Base-by-base conservation (phyloP, 2,797 vertebrate genomes). In the Melanogrammus aeglefinus region DNA sequence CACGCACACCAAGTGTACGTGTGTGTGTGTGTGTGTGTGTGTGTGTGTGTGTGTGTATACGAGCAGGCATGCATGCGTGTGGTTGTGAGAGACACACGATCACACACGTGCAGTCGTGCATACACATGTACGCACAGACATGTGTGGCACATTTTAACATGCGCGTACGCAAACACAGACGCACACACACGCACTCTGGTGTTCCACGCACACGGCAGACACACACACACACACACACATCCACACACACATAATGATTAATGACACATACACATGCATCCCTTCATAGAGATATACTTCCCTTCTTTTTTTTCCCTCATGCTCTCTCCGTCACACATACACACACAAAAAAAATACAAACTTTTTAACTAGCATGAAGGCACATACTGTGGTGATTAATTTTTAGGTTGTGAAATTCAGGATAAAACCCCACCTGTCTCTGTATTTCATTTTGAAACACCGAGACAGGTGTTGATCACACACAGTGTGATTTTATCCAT, bases 81-180 rank as follows among this genome's bases (percentile, higher is more conserved):
- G 38, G 7, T 39, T 39, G 38, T 38, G 36, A 38, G 10, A 10
- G n/a, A 72, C 41, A 44, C 77, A 16, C 47, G 24, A 35, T 35
- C 70, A 78, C 72, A 75, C 7, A 51, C 72, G 77, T 77, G 24
- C 14, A 75, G 14, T n/a, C 31, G 38, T 1, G 72, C 24, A 21
- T 4, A 33, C 39, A 71, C 39, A 14, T 73, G n/a, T 16, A 66
- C 21, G 9, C 38, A 39, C 38, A 39, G 7, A 39, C 38, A 39
- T 4, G 7, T 1, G 38, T 39, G 38, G 38, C 38, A 39, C 8
- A 39, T 39, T 8, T 7, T 39, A 9, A 9, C 63, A 66, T 27
- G 63, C 18, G 27, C 63, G 2, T 27, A 66, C 21, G 18, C 24
- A n/a, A 4, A 66, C 63, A 66, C 63, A 66, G n/a, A 66, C 2